Evolutionary conservation across 1,140 invertebrate species (phyloP).

Genomic region (Brachionus plicatilis): DNA sequence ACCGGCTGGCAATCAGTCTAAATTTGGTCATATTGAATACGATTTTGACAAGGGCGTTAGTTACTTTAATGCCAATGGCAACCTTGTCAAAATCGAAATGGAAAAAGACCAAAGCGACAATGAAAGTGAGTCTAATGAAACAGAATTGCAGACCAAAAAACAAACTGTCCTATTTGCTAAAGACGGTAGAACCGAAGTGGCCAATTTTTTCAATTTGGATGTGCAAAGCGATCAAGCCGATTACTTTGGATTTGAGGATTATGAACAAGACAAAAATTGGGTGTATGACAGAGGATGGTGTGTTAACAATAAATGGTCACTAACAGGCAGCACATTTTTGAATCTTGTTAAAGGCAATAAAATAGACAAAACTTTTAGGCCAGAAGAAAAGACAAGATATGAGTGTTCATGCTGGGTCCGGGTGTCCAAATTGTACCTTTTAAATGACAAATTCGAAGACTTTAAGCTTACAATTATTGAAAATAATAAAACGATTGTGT

Average conservation of each 20-base stretch:
- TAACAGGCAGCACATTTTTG: not conserved
- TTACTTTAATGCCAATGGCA: not conserved
- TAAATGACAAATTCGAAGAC: not conserved
- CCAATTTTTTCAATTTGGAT: not conserved
- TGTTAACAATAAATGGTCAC: not conserved
- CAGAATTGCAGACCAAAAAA: not conserved
- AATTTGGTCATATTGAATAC: conserved; percentile 9
- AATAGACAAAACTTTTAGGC: not conserved
- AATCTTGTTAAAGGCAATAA: not conserved
- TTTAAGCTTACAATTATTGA: not conserved
- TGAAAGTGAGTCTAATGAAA: not conserved
- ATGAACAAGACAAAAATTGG: not conserved
- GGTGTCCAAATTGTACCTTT: not conserved
- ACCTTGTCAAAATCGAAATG: not conserved
- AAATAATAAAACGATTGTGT: not conserved
- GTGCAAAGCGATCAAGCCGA: not conserved
- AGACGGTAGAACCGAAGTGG: not conserved
- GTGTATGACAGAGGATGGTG: not conserved
- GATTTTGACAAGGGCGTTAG: not conserved
- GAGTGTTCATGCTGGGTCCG: not conserved
- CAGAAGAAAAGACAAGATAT: not conserved
- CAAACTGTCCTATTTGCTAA: not conserved
- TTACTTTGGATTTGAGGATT: not conserved
- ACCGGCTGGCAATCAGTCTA: not conserved
- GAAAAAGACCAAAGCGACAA: not conserved